Conservation (phyloP, 2,797 vertebrate genomes). For the Neoniphon sammara region DNA sequence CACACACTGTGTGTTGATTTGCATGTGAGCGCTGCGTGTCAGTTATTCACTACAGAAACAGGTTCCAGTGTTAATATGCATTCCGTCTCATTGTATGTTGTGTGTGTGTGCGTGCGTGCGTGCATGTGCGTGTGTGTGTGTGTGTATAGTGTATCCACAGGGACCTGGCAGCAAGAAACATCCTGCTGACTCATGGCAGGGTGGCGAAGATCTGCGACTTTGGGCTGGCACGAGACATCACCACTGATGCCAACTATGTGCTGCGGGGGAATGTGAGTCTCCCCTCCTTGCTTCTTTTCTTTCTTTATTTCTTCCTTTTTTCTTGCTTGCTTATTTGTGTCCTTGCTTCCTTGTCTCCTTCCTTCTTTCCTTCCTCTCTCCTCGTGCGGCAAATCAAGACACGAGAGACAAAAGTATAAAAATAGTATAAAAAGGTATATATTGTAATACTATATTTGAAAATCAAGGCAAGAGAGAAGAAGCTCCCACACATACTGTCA, state of each 20-base stretch:
- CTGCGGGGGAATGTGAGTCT: constrained; percentile 94
- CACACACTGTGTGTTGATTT: constrained; percentile 29
- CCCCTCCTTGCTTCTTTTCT: not conserved
- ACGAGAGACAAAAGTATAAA: too few relatives aligned
- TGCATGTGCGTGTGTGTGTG: constrained; percentile 41
- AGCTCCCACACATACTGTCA: too few relatives aligned
- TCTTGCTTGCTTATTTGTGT: too few relatives aligned
- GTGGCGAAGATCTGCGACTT: constrained; percentile 99
- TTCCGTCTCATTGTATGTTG: constrained; percentile 1
- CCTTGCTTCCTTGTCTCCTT: not conserved
- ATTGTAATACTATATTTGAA: too few relatives aligned
- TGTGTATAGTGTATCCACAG: constrained; percentile 92
- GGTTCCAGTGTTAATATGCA: constrained; percentile 35
- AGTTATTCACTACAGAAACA: constrained; percentile 28
- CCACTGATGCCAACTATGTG: constrained; percentile 95
- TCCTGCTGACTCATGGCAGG: constrained; percentile 94
- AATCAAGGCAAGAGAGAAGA: too few relatives aligned
- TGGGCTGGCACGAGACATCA: constrained; percentile 96
- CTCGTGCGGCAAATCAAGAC: not conserved
- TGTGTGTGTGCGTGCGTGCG: constrained; percentile 35
- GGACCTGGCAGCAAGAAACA: constrained; percentile 95
- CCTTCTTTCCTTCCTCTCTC: too few relatives aligned
- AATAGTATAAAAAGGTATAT: too few relatives aligned
- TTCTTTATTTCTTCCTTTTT: not conserved
- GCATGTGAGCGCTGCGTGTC: constrained; percentile 5